These are phyloP conservation scores for Sycophila texana DNA, from an alignment of 2,888 invertebrate species.

Conservation along the genomic window DNA sequence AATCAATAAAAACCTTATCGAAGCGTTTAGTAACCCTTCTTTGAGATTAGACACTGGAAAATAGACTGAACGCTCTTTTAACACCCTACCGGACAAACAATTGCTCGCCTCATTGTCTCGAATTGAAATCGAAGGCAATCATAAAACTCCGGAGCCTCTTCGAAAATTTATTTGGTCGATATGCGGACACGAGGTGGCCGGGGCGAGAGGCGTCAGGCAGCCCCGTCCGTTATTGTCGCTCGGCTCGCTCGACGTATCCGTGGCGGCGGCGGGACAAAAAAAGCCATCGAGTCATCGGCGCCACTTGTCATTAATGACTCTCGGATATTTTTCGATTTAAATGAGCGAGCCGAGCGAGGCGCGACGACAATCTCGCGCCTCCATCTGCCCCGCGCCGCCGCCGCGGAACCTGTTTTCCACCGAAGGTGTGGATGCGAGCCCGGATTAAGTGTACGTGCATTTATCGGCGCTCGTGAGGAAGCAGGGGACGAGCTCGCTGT, in stretches of 20 bases:
- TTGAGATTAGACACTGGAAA: not conserved
- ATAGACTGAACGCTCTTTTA: not conserved
- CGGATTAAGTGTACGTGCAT: slow-evolving; percentile 3
- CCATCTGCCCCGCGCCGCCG: slow-evolving; percentile 26
- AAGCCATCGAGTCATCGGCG: slow-evolving; percentile 74
- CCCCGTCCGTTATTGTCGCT: slow-evolving; percentile 39
- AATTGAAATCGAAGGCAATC: slow-evolving; percentile 52
- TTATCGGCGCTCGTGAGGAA: slow-evolving; percentile 24
- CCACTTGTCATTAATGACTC: slow-evolving; percentile 76
- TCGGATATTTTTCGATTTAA: slow-evolving; percentile 73
- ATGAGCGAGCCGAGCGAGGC: slow-evolving; percentile 60
- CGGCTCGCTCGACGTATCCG: not conserved
- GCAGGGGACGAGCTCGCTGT: slow-evolving; percentile 20
- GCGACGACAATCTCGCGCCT: slow-evolving; percentile 69
- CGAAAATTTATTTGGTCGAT: slow-evolving; percentile 31
- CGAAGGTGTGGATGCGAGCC: slow-evolving; percentile 13
- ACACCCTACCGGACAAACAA: too few species aligned
- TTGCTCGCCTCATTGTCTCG: slow-evolving; percentile 14
- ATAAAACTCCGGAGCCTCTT: slow-evolving; percentile 42
- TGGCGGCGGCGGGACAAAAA: slow-evolving; percentile 63
- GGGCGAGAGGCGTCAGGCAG: slow-evolving; percentile 23
- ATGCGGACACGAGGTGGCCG: not conserved
- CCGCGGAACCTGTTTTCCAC: slow-evolving; percentile 46
- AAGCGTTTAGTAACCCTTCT: too few species aligned
- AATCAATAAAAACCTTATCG: too few species aligned